Percentiles rank a stretch among this genome's conserved stretches.
These are phyloP conservation scores for Columba guinea DNA, from an alignment of 2,797 vertebrate genomes.

Conservation along the genomic window DNA sequence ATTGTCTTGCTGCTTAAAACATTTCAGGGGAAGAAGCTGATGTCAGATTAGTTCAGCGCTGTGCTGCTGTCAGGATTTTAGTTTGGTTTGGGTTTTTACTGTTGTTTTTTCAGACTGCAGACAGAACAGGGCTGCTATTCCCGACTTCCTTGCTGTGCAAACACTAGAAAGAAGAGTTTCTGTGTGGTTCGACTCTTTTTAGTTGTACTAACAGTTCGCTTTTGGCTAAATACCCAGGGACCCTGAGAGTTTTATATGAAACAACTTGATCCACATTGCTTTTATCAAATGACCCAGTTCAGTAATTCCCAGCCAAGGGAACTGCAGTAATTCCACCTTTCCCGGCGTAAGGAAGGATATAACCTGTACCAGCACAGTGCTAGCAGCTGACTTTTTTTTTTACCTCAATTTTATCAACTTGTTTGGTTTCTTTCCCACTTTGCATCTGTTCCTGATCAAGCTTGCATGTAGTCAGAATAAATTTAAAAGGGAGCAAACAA, in stretches of 20 bases:
- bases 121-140: background rate
- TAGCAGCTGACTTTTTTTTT: background rate
- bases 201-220: background rate
- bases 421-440: slow-evolving; percentile 29
- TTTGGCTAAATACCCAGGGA: background rate
- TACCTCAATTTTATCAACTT: slow-evolving; percentile 19
- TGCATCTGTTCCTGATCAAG: slow-evolving; percentile 49
- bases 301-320: background rate
- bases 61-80: slow-evolving; percentile 26
- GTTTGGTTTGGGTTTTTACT: background rate
- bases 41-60: slow-evolving; percentile 67
- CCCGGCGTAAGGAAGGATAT: background rate
- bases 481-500: slow-evolving; percentile 43
- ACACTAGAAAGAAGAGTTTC: slow-evolving; percentile 23
- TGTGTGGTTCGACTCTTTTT: background rate
- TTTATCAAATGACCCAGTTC: slow-evolving; percentile 30
- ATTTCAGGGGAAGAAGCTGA: slow-evolving; percentile 66
- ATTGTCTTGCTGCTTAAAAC: slow-evolving; percentile 73
- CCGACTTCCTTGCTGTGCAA: background rate
- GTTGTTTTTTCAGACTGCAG: background rate
- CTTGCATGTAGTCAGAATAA: slow-evolving; percentile 33
- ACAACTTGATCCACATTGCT: background rate
- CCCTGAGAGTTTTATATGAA: background rate
- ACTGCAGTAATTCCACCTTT: slow-evolving; percentile 5
- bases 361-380: background rate